Percentiles rank a stretch among this genome's conserved stretches.
phyloP scores from a whole-genome alignment of 2,797 vertebrate species.

The Crocidura indochinensis region DNA sequence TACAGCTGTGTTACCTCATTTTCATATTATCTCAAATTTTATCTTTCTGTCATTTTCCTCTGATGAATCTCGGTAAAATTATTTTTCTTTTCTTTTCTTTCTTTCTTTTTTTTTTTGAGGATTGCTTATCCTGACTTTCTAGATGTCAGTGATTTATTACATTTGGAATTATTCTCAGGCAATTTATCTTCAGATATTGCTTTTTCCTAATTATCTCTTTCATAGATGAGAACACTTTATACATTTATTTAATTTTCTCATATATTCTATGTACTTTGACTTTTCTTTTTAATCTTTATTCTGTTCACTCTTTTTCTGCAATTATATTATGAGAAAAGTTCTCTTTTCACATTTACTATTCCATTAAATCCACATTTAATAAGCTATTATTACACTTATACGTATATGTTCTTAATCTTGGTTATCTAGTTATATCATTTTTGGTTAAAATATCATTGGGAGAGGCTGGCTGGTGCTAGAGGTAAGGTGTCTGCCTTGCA shows the following conservation, averaged over 20 bases:
- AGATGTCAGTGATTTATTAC: neutral
- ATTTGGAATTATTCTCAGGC: neutral
- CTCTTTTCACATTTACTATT: neutral
- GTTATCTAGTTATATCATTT: neutral
- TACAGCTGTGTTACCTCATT: neutral
- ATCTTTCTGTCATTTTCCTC: neutral
- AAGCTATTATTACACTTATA: neutral
- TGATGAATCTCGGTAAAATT: neutral
- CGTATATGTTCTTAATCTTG: neutral
- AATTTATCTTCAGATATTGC: neutral
- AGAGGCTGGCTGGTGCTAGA: no score
- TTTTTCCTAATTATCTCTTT: constrained; percentile 7
- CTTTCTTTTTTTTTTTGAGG: neutral
- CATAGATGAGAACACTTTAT: neutral
- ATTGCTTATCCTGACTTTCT: constrained; percentile 11
- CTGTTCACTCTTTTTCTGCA: neutral
- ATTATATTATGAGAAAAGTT: neutral
- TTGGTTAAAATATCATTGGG: neutral
- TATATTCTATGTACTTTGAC: neutral
- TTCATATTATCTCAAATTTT: neutral
- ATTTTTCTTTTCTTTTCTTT: neutral
- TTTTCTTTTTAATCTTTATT: neutral
- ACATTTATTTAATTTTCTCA: constrained; percentile 6
- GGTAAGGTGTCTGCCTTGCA: no score
- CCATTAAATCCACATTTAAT: neutral